Evolutionary conservation across 2,797 vertebrate genomes (phyloP).

Genomic region (Onychomys arenicola): DNA sequence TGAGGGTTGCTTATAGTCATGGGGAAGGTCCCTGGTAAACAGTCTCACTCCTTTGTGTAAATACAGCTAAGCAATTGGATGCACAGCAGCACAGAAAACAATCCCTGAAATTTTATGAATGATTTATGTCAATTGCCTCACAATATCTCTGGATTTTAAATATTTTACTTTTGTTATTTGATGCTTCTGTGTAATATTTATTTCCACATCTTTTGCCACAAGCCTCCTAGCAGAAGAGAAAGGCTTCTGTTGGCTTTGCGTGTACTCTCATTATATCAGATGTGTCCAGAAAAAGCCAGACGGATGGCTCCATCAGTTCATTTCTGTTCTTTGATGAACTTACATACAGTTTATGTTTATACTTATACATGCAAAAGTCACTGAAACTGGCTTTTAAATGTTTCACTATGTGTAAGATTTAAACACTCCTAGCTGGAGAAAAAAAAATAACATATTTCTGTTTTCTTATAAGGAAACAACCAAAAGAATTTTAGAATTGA

Average conservation of each 20-base stretch:
- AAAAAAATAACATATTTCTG: background rate
- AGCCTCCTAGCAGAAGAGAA: slow-evolving; percentile 7
- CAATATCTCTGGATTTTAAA: background rate
- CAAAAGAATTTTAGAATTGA: slow-evolving; percentile 35
- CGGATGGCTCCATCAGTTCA: background rate
- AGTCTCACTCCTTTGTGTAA: background rate
- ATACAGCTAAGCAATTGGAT: background rate
- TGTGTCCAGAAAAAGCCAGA: slow-evolving; percentile 1
- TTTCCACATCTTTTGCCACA: background rate
- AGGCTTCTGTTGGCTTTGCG: background rate
- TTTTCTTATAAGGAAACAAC: background rate
- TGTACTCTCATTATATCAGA: background rate
- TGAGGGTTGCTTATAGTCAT: background rate
- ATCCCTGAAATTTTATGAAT: background rate
- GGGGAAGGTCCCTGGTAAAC: background rate
- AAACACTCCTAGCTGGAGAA: background rate
- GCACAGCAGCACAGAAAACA: background rate
- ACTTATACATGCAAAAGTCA: background rate
- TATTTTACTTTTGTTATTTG: background rate
- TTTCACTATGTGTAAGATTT: slow-evolving; percentile 26
- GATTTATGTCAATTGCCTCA: background rate
- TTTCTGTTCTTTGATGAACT: slow-evolving; percentile 23
- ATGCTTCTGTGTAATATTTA: background rate
- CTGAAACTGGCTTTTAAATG: background rate
- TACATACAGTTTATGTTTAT: background rate